Base-by-base conservation (phyloP, 2,888 invertebrate species). In the Dryobota labecula region DNA sequence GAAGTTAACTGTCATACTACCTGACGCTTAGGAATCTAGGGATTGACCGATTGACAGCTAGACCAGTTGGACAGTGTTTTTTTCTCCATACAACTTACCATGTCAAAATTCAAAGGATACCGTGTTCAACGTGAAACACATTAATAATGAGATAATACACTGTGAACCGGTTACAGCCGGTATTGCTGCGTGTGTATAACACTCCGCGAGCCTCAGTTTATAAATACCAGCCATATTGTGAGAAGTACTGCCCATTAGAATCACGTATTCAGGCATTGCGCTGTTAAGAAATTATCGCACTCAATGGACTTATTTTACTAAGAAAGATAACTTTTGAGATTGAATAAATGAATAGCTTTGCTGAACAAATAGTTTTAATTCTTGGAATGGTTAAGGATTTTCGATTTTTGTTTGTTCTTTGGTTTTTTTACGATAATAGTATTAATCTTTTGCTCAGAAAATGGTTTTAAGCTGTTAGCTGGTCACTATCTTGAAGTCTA, bases 151-250 rank as follows among this genome's bases (percentile, higher is more conserved):
- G 76, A 76, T 84, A 75, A 76, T 73, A 72, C 62, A 13, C 24
- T 30, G 33, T 58, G 64, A 83, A 87, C 90, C 84, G 82, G 90
- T 89, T 89, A 66, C 45, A 85, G 80, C 82, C 87, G 84, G 90
- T 87, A 84, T 62, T 30, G 49, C 74, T 73, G 83, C 74, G 78
- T 84, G 82, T 88, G 85, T 87, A 38, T 85, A 86, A 84, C 87
- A 87, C 70, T 69, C 76, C 70, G 70, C 68, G 78, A 84, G 71
- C 41, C 83, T 80, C 67, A 81, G 89, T 88, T 91, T 92, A 91
- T 92, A 92, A 92, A 92, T 90, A 92, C 82, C 74, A 60, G 15
- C 79, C 85, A 78, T 87, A 88, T 88, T 89, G 89, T 89, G 84
- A 86, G 89, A 87, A 89, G 88, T 84, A 86, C 87, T 88, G 86